Evolutionary conservation across 2,888 invertebrate species (phyloP).

Genomic region (Geophilus truncorum): DNA sequence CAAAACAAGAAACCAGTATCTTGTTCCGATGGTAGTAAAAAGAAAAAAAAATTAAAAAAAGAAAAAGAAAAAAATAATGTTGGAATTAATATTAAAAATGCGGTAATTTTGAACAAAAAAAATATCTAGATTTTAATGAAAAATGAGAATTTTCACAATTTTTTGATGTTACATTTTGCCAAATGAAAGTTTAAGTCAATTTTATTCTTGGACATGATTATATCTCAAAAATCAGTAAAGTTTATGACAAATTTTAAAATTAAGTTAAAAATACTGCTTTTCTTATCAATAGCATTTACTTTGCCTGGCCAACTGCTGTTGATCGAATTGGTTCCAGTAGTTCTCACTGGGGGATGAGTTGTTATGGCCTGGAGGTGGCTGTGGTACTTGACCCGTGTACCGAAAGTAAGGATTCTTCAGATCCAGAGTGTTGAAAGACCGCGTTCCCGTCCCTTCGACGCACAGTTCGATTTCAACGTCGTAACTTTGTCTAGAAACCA

Average conservation of each 20-base stretch:
- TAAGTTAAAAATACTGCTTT: too few relatives aligned
- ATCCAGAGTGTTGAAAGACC: conserved; percentile 87
- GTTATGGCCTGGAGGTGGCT: conserved; percentile 86
- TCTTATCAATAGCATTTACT: conserved; percentile 49
- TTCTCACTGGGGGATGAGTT: conserved; percentile 88
- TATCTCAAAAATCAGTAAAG: too few relatives aligned
- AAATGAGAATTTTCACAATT: too few relatives aligned
- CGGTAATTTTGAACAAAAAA: too few relatives aligned
- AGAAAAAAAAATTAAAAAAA: neutral
- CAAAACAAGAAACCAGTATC: neutral
- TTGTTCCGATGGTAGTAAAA: neutral
- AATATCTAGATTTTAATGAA: too few relatives aligned
- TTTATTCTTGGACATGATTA: too few relatives aligned
- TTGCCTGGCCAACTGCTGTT: conserved; percentile 53
- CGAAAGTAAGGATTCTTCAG: conserved; percentile 98
- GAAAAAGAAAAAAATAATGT: neutral
- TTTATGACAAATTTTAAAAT: too few relatives aligned
- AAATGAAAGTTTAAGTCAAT: too few relatives aligned
- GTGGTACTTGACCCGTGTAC: conserved; percentile 87
- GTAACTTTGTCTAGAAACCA: conserved; percentile 77
- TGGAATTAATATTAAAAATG: too few relatives aligned
- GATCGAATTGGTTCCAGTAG: conserved; percentile 81
- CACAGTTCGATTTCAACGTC: conserved; percentile 94
- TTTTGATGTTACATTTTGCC: too few relatives aligned
- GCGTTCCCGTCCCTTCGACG: conserved; percentile 75